These are phyloP conservation scores for Sphyrna mokarran DNA, from an alignment of 2,113 vertebrate species.

Conservation along the genomic window DNA sequence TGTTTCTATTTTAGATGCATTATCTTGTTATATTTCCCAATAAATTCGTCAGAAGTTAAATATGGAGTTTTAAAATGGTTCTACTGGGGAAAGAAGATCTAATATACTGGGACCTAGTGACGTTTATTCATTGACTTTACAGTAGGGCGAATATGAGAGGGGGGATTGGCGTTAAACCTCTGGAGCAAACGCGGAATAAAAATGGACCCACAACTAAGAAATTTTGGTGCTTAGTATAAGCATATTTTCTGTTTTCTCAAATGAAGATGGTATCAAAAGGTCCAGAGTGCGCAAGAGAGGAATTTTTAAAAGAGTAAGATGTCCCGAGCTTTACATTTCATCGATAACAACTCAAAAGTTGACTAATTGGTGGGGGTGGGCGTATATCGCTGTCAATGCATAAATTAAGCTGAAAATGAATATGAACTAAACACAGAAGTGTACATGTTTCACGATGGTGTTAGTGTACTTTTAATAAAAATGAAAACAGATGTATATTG, in stretches of 20 bases:
- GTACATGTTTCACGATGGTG: neutral
- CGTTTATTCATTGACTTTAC: neutral
- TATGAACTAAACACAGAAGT: neutral
- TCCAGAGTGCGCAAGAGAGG: neutral
- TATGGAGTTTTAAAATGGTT: neutral
- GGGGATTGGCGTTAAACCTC: neutral
- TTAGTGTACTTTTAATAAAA: constrained; percentile 37
- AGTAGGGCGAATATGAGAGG: neutral
- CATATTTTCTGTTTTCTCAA: neutral
- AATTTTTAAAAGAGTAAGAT: neutral
- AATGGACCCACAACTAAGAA: neutral
- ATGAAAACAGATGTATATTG: constrained; percentile 23
- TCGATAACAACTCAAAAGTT: neutral
- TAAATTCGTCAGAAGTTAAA: neutral
- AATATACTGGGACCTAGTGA: constrained; percentile 1
- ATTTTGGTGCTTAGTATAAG: neutral
- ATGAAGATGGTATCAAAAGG: neutral
- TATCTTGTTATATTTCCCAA: neutral
- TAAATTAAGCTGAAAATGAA: constrained; percentile 12
- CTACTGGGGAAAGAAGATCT: neutral
- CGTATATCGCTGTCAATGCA: neutral
- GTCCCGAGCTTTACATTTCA: neutral
- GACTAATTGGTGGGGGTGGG: neutral
- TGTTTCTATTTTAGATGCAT: neutral
- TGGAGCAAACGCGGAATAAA: neutral